Percentiles rank a stretch among this genome's conserved stretches.
phyloP scores from a whole-genome alignment of 2,113 vertebrate species.

The Oncorhynchus mykiss region DNA sequence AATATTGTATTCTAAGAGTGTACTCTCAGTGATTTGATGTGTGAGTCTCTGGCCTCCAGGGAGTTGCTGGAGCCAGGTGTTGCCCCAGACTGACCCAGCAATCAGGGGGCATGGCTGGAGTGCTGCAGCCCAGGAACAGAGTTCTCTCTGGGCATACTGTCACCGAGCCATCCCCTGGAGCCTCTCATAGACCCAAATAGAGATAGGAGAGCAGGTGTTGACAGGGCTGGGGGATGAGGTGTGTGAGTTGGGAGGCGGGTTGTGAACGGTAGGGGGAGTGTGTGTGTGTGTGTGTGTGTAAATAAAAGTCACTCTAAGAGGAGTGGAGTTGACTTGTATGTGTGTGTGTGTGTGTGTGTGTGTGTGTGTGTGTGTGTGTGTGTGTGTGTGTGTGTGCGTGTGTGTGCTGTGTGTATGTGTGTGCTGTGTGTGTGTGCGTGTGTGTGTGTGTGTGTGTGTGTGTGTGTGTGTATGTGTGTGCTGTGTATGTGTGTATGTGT shows the following conservation, averaged over 20 bases:
- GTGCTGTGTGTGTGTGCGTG: too few relatives aligned
- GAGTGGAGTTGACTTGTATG: not conserved
- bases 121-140: not conserved
- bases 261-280: not conserved
- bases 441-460: too few relatives aligned
- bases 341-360: too few relatives aligned
- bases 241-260: not conserved
- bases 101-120: not conserved
- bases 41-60: constrained; percentile 13
- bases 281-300: not conserved
- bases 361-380: too few relatives aligned
- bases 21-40: constrained; percentile 15
- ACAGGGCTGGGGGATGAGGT: not conserved
- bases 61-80: not conserved
- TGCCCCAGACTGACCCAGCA: constrained; percentile 8
- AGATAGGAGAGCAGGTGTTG: not conserved
- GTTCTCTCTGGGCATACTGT: not conserved
- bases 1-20: not conserved
- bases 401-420: too few relatives aligned
- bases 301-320: too few relatives aligned
- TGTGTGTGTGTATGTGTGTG: too few relatives aligned
- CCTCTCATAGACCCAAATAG: not conserved
- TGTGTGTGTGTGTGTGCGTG: too few relatives aligned
- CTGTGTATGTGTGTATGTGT: too few relatives aligned
- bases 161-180: not conserved